A percentile compares a stretch with the other conserved stretches of the same genome.
Conservation (phyloP, 2,797 vertebrate genomes). For the Darevskia mixta region DNA sequence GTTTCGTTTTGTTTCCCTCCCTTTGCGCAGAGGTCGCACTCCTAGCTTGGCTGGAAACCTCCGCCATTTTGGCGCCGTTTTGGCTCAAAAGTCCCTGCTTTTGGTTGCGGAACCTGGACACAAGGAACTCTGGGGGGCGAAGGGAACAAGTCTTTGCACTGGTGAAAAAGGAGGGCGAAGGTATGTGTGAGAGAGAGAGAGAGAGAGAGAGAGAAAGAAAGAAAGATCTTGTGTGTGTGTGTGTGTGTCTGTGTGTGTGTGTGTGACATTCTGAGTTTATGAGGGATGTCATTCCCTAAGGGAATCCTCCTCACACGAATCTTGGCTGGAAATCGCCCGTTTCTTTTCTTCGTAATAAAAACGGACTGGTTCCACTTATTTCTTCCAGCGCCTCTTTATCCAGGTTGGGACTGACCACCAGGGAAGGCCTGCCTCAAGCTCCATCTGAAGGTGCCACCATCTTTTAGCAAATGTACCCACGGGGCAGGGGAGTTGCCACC, state of each 20-base stretch:
- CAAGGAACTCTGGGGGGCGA: background rate
- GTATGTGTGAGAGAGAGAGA: background rate
- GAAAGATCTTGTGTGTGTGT: too few species aligned
- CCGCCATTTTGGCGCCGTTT: background rate
- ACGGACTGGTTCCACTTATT: background rate
- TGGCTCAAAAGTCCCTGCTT: background rate
- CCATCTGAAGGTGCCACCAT: too few species aligned
- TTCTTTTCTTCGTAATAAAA: slow-evolving; percentile 8
- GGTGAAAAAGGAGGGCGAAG: background rate
- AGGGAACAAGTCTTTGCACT: background rate
- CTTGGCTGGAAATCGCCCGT: background rate
- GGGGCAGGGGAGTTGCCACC: too few species aligned
- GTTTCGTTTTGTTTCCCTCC: too few species aligned
- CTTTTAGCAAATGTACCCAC: too few species aligned
- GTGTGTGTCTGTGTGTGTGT: too few species aligned
- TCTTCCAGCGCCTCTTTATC: background rate
- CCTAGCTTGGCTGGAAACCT: background rate
- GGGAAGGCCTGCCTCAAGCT: too few species aligned
- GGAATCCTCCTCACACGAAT: background rate
- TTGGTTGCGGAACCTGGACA: background rate
- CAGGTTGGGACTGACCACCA: too few species aligned
- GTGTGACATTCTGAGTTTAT: background rate
- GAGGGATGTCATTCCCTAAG: background rate
- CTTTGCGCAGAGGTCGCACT: background rate
- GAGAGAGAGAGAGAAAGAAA: background rate